Base-by-base conservation (phyloP, 2,888 invertebrate genomes). In the Epinotia brunnichana region DNA sequence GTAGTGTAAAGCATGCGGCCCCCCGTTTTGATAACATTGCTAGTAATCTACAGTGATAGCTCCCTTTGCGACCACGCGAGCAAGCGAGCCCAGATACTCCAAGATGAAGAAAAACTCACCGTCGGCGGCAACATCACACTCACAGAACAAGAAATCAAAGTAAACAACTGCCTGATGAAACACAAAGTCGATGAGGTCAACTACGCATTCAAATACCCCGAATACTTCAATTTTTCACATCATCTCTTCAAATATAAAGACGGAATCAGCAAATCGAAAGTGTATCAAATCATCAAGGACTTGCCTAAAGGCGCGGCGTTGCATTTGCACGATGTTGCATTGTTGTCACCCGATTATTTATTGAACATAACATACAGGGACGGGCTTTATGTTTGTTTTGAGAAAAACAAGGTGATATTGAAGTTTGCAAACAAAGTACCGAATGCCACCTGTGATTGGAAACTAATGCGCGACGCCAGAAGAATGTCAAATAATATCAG, bases 221-320 rank as follows among this genome's bases (percentile, higher is more conserved):
- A 90, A 71, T 86, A 91, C 21, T 97, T 95, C 82, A 93, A 95
- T 56, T 95, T 96, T 2, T 94, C 96, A 0, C 91, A 91, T 29
- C 96, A 96, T 82, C 96, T 96, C 79, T 95, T 97, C 80, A 83
- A 90, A 1, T 94, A 95, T 2, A 94, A 94, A 79, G 81, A 92
- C 1, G 83, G 89, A 17, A 95, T 97, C 57, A 89, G 94, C 7
- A 77, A 90, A 0, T 96, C 96, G 0, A 90, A 94, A 74, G 95
- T 97, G 0, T 97, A 95, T 80, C 85, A 94, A 76, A 92, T 96
- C 9, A 94, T 97, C 13, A 90, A 94, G 74, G 87, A 86, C 48
- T 94, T 97, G 93, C 97, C 97, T 0, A 97, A 97, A 88, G 97
- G 96, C 3, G 95, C 94, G 0, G 94, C 95, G 0, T 85, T 97